Evolutionary conservation across 2,113 vertebrate genomes (phyloP), one percentile per base, ranked within the genome.

Genomic region (Corythaixoides concolor): DNA sequence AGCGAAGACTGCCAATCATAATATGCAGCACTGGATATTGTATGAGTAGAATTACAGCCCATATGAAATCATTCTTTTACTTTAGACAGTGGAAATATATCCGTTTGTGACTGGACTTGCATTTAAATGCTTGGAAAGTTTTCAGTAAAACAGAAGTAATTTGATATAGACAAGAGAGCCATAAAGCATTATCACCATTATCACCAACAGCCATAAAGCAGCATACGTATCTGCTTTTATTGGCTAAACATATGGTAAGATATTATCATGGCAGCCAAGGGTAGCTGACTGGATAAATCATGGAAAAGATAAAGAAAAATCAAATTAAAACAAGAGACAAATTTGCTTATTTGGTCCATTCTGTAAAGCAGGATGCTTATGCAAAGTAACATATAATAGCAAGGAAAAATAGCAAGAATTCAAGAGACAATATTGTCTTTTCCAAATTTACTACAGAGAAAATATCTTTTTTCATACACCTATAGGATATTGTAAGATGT

Each of bases 391-490:
- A 80, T 80, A 94, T 92, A 96, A 97, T 77, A 93, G 92, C 92
- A 96, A 93, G 73, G 95, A 94, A 96, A 93, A 95, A 83, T 47
- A 96, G 3, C 12, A 91, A 97, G 97, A 98, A 98, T 98, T 98
- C 98, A 98, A 96, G 83, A 69, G 37, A 90, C 15, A 2, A 49
- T 66, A 33, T 19, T 39, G 19, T 45, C 8, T 47, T 88, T 78
- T 63, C 27, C 47, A 73, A 56, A 78, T 67, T 69, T 64, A 12
- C 52, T 52, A 4, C 1, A 56, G 37, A 85, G 6, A 60, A 74
- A 50, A 3, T 21, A 11, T 74, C 17, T 75, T 74, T 74, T 92
- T 53, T 11, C 22, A 30, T 41, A 45, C 2, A 49, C 1, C 15
- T 47, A 10, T 3, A 49, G 15, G 6, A 9, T 72, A 23, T 11